Base-by-base conservation (phyloP, 2,113 vertebrate species). In the Nannobrachium achirus region DNA sequence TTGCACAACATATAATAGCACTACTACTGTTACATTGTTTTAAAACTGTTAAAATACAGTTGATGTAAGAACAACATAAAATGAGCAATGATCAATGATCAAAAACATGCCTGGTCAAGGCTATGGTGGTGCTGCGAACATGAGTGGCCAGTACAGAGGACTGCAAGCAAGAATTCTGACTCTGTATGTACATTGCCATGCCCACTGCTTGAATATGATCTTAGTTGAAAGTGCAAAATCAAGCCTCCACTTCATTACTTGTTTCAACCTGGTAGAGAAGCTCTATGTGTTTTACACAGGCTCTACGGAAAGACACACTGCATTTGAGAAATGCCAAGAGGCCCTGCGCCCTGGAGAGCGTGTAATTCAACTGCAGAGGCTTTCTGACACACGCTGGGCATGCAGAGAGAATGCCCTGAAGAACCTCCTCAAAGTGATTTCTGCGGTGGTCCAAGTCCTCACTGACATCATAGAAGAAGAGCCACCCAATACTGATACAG, bases 241-340 rank as follows among this genome's bases (percentile, higher is more conserved):
- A 18, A 69, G 41, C 19, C 33, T 46, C 15, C 61, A 64, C 39
- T 73, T 49, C 41, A 11, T 74, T 14, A 41, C 40, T 1, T 56
- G 66, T 15, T 79, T 79, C 56, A 55, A 58, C 18, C 7, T 78
- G 25, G 60, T 70, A 40, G 42, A 74, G 49, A 71, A 69, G 15
- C 8, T 72, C 42, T 59, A 65, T 51, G 56, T 33, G n/a, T 60
- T 74, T 65, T 56, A 50, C 45, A 44, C 33, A 13, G 46, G 38
- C 50, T 71, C 46, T 40, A 8, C 64, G 60, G 59, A 60, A 20
- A 7, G 10, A 5, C 69, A 73, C 55, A 15, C 63, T 46, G 61
- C 41, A 8, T 61, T 53, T 6, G 10, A 48, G 53, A 69, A 61
- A 60, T 42, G 10, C 13, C 75, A 69, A n/a, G 11, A 73, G 70